Evolutionary conservation across 2,797 vertebrate genomes (phyloP), one percentile per base, ranked within the genome.

Genomic region (Sebastes jordani): DNA sequence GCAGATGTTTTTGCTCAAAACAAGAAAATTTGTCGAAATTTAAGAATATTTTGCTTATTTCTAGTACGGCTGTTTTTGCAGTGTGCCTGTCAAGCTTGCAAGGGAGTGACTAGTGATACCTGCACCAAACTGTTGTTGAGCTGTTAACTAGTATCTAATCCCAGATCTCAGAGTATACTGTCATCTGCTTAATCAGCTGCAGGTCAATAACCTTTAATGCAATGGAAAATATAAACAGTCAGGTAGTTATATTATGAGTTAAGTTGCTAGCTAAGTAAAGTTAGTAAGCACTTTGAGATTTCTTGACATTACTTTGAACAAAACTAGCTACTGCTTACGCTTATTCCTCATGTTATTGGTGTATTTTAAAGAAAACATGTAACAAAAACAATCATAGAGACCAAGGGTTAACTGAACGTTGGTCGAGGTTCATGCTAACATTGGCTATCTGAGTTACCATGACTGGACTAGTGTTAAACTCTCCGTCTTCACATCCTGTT

Each of bases 361-460:
- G 46, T 52, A 42, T 68, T 70, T 52, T 8, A 29, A 63, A 70
- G 2, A 61, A 65, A 23, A 5, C 1, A 13, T 14, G 0, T 0
- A 38, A 38, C 11, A 38, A 18, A 46, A 46, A 18, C 42, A 46
- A 46, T 14, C 60, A 78, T 5, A 59, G 55, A 82, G 38, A 22
- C 38, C 11, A 80, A 22, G 2, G 29, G 30, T 52, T 30, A 71
- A 56, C 11, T 71, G 61, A 4, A 42, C 49, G 58, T 22, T 54
- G 46, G n/a, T 23, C 60, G 18, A 54, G 22, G 62, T 27, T 67
- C n/a, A 82, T 76, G 84, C 83, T 64, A 64, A 25, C n/a, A 34
- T 30, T 92, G 85, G 86, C 91, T 56, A 92, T 76, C 91, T 56
- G 29, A 71, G 76, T 71, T 71, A 38, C 67, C 34, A 56, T 52